Evolutionary conservation across 2,888 invertebrate species (phyloP), one percentile per base, ranked within the genome.

Genomic region (Lysandra coridon): DNA sequence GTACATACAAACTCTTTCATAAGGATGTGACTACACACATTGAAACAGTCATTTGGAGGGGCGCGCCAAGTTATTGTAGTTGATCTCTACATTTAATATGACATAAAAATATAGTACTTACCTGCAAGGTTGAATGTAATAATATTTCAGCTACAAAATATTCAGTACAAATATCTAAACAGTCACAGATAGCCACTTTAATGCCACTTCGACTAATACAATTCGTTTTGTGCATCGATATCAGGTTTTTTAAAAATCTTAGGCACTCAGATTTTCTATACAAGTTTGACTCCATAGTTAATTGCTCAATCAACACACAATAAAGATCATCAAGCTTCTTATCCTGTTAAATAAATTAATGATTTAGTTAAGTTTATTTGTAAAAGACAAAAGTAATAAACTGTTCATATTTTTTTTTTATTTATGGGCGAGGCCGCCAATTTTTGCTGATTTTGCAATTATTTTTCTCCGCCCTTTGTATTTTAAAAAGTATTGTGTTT

Each of bases 221-320:
- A 62, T 92, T 86, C 1, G 89, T 84, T 81, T 90, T 88, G 83
- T 90, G 87, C 74, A 89, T 84, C 62, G 86, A 82, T 79, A 93
- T 88, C 57, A 93, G 80, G 62, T 85, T 85, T 62, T 85, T 90
- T 1, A 87, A 81, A 80, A 90, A 91, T n/a, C 83, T 83, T 17
- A 93, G 88, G 80, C 87, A 88, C 75, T 83, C 83, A 60, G 86
- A 88, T 83, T 93, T 94, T 80, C 91, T 88, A 79, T 90, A 85
- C 79, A 94, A 84, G 83, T 93, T 93, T 1, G 90, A 85, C 84
- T 94, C 94, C 44, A 85, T 83, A 17, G 85, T 84, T 40, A 92
- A 82, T 84, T 93, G 89, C 17, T 92, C 90, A 44, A 93, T 81
- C 10, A 87, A 82, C 53, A 82, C 83, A 53, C 84, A 83, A 81